These are phyloP conservation scores for Urechis unicinctus DNA, from an alignment of 2,888 invertebrate genomes.

Conservation along the genomic window DNA sequence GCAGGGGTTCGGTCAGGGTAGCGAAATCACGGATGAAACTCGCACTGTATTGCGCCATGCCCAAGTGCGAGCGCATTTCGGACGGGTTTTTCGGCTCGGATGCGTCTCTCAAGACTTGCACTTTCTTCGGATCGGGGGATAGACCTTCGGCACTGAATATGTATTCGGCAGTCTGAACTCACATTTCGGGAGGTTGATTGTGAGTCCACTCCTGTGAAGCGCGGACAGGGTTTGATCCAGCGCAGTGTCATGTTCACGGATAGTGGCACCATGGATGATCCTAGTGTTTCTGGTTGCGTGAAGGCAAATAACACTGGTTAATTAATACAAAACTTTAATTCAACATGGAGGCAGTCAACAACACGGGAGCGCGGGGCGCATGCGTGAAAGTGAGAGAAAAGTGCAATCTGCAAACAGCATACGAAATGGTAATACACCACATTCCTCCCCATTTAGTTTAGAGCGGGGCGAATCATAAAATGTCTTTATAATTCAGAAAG, in stretches of 20 bases:
- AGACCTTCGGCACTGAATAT: slow-evolving; percentile 7
- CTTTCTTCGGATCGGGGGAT: slow-evolving; percentile 20
- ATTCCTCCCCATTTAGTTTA: too few species aligned
- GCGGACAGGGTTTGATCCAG: slow-evolving; percentile 4
- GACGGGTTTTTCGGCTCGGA: slow-evolving; percentile 17
- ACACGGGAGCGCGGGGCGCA: too few species aligned
- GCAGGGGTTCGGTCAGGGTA: slow-evolving; percentile 21
- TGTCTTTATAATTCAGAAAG: too few species aligned
- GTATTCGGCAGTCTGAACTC: slow-evolving; percentile 5
- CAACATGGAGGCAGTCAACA: too few species aligned
- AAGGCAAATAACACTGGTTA: too few species aligned
- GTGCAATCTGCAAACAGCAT: too few species aligned
- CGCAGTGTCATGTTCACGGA: neutral
- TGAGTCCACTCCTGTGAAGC: slow-evolving; percentile 10
- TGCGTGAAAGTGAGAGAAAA: too few species aligned
- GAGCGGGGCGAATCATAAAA: too few species aligned
- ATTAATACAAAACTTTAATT: too few species aligned
- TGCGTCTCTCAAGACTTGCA: slow-evolving; percentile 18
- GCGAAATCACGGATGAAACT: slow-evolving; percentile 24
- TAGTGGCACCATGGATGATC: slow-evolving; percentile 3
- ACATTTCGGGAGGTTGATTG: slow-evolving; percentile 13
- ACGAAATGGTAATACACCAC: too few species aligned
- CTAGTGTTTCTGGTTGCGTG: too few species aligned
- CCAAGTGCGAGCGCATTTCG: slow-evolving; percentile 23
- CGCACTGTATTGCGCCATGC: slow-evolving; percentile 23